phyloP scores from a whole-genome alignment of 1,140 invertebrate species.

The Dinoponera quadriceps region DNA sequence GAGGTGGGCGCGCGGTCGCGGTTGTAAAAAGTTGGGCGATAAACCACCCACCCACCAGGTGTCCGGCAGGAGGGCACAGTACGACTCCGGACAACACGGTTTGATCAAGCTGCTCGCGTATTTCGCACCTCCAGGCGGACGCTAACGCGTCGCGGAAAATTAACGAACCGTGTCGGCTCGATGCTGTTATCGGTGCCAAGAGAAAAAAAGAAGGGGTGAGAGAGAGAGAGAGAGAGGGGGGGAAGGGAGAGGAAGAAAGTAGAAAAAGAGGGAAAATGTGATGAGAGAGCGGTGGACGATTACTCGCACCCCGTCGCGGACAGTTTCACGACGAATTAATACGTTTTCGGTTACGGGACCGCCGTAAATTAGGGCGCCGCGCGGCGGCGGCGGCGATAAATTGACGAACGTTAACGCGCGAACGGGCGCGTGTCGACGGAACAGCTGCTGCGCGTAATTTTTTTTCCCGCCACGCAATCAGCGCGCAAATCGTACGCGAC shows the following conservation, averaged over 20 bases:
- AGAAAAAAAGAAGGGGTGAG: background rate
- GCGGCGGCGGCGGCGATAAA: constrained; percentile 67
- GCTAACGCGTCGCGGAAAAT: constrained; percentile 44
- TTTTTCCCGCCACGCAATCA: constrained; percentile 67
- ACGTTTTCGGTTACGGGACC: constrained; percentile 68
- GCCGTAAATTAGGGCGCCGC: constrained; percentile 71
- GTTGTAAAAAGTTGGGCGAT: constrained; percentile 13
- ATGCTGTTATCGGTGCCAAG: background rate
- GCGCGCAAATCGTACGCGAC: constrained; percentile 65
- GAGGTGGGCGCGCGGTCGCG: background rate
- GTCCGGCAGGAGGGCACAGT: background rate
- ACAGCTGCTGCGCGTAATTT: constrained; percentile 65
- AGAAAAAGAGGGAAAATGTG: background rate
- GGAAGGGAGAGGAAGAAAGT: background rate
- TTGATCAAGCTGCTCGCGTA: constrained; percentile 13
- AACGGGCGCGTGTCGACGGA: constrained; percentile 43
- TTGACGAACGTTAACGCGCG: constrained; percentile 68
- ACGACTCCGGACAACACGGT: background rate
- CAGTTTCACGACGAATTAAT: constrained; percentile 75
- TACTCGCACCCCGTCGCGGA: constrained; percentile 43
- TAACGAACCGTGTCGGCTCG: constrained; percentile 32
- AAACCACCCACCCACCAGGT: constrained; percentile 4
- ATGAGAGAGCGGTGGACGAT: constrained; percentile 2
- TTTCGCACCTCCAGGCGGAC: constrained; percentile 31
- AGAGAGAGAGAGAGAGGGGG: no score